A percentile compares a stretch with the other conserved stretches of the same genome.
Conservation (phyloP, 2,888 invertebrate species). For the Drosophila macrothrix region DNA sequence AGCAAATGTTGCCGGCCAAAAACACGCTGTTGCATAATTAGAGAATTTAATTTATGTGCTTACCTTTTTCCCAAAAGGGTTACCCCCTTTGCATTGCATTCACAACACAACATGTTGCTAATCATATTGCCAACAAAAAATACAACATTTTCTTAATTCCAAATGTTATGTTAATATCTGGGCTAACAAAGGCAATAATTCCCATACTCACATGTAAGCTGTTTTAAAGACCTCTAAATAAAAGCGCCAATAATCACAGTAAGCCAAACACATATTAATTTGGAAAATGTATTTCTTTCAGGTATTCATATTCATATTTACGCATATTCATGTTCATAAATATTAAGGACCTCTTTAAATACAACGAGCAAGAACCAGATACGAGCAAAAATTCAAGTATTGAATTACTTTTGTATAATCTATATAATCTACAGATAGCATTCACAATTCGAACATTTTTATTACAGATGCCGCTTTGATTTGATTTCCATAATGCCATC, state of each 20-base stretch:
- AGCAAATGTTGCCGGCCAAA: conserved; percentile 47
- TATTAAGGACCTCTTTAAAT: neutral
- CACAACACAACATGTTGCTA: conserved; percentile 21
- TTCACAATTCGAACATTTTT: neutral
- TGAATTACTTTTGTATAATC: neutral
- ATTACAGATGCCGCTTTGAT: neutral
- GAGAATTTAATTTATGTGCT: conserved; percentile 42
- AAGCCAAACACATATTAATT: neutral
- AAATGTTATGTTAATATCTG: neutral
- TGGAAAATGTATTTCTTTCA: neutral
- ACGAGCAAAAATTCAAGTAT: neutral
- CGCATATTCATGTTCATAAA: neutral
- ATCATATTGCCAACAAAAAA: conserved; percentile 17
- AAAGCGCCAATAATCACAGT: neutral
- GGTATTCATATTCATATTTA: too few species aligned
- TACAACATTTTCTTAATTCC: neutral
- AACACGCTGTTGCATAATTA: conserved; percentile 59
- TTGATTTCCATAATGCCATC: neutral
- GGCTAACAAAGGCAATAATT: neutral
- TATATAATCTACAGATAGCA: neutral
- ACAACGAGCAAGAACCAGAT: neutral
- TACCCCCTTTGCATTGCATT: neutral
- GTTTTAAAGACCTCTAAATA: neutral
- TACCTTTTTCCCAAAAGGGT: conserved; percentile 28
- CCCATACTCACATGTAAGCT: neutral